Evolutionary conservation across 2,113 vertebrate species (phyloP).

Genomic region (Siniperca chuatsi): DNA sequence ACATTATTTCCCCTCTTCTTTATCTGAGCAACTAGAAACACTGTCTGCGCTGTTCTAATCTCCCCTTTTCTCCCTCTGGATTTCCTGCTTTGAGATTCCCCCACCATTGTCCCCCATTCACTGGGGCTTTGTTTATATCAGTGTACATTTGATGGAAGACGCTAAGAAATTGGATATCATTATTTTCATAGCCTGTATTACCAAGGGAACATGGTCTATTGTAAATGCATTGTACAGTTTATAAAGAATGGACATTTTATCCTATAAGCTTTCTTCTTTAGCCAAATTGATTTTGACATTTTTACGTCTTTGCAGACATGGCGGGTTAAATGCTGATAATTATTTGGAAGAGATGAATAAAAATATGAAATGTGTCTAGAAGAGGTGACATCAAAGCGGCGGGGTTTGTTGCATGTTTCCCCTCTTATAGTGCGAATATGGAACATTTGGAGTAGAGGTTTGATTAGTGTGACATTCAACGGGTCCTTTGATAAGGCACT

Average conservation of each 20-base stretch:
- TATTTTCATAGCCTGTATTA: constrained; percentile 67
- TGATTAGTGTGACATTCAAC: constrained; percentile 66
- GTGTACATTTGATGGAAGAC: constrained; percentile 67
- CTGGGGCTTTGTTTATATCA: constrained; percentile 74
- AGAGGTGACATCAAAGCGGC: constrained; percentile 69
- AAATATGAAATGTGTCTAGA: constrained; percentile 57
- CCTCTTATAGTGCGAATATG: constrained; percentile 46
- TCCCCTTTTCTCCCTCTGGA: constrained; percentile 62
- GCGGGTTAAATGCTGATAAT: constrained; percentile 80
- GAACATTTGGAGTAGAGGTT: constrained; percentile 40
- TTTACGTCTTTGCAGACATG: constrained; percentile 62
- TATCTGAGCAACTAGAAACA: constrained; percentile 73
- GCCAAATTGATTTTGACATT: constrained; percentile 76
- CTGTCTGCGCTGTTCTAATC: constrained; percentile 66
- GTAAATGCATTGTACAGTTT: constrained; percentile 38
- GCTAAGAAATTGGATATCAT: constrained; percentile 71
- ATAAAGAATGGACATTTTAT: constrained; percentile 63
- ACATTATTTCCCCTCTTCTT: constrained; percentile 88
- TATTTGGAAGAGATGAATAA: constrained; percentile 71
- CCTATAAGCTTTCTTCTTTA: constrained; percentile 61
- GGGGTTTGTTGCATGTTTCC: constrained; percentile 41
- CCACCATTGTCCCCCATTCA: constrained; percentile 88
- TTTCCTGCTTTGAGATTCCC: constrained; percentile 66
- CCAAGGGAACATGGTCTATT: constrained; percentile 63
- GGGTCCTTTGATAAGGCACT: constrained; percentile 63